These are phyloP conservation scores for Spicauda simplicius DNA, from an alignment of 2,888 invertebrate genomes.

Conservation along the genomic window DNA sequence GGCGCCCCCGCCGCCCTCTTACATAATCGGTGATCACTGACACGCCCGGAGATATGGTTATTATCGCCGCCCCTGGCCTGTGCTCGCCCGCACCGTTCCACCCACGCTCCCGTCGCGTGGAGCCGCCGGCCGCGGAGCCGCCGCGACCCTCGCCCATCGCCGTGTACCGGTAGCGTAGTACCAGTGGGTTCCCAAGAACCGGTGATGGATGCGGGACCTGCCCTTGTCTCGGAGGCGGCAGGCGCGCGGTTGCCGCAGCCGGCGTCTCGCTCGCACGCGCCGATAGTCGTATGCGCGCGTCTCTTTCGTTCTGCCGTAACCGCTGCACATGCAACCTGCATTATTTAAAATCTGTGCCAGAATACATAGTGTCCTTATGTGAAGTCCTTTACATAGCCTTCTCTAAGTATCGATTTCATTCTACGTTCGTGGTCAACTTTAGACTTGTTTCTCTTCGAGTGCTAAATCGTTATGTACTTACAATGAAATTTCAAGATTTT, in stretches of 20 bases:
- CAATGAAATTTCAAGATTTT: neutral
- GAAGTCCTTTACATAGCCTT: conserved; percentile 41
- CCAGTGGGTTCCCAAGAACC: conserved; percentile 40
- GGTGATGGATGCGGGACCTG: conserved; percentile 39
- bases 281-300: conserved; percentile 46
- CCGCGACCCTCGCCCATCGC: conserved; percentile 24
- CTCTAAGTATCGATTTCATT: conserved; percentile 39
- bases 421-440: conserved; percentile 11
- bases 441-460: neutral
- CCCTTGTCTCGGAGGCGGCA: conserved; percentile 39
- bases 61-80: conserved; percentile 45
- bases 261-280: conserved; percentile 62
- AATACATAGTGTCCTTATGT: conserved; percentile 48
- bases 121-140: conserved; percentile 38
- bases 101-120: conserved; percentile 32
- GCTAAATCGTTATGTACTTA: neutral
- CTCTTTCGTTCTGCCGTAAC: conserved; percentile 61
- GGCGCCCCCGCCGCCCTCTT: conserved; percentile 65
- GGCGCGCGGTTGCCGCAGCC: conserved; percentile 65
- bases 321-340: conserved; percentile 74
- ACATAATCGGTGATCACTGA: conserved; percentile 63
- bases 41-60: conserved; percentile 64
- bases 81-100: conserved; percentile 41
- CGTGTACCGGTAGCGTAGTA: conserved; percentile 39
- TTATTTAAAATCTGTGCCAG: conserved; percentile 61